phyloP scores from a whole-genome alignment of 2,797 vertebrate species.

The Manis crassicaudata region DNA sequence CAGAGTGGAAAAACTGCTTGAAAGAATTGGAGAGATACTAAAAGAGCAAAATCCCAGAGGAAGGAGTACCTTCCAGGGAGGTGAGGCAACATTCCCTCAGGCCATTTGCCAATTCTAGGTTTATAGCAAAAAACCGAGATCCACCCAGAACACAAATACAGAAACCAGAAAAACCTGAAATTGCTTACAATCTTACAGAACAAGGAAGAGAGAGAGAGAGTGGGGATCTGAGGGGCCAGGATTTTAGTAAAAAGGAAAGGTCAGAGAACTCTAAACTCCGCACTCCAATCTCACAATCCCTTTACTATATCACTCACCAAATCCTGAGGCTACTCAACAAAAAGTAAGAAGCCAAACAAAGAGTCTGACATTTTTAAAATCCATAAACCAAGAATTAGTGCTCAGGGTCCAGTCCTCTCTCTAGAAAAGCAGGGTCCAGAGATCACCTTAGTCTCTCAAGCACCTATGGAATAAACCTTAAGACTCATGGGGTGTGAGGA shows the following conservation, averaged over 20 bases:
- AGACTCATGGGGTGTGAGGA: background rate
- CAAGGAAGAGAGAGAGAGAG: accelerated
- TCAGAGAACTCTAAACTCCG: background rate
- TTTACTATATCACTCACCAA: background rate
- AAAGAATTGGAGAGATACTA: no score
- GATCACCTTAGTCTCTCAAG: no score
- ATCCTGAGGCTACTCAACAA: background rate
- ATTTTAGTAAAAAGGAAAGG: background rate
- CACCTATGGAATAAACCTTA: background rate
- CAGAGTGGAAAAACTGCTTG: background rate
- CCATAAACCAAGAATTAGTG: background rate
- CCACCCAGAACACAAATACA: background rate
- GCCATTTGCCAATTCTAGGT: background rate
- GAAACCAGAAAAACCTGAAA: background rate
- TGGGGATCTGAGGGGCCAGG: background rate
- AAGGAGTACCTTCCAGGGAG: background rate
- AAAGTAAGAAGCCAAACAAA: background rate
- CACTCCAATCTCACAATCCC: background rate
- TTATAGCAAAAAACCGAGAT: background rate
- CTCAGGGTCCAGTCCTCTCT: background rate
- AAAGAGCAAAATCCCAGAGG: background rate
- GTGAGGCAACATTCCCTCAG: background rate
- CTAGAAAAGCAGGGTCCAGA: background rate
- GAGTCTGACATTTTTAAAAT: background rate
- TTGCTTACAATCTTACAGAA: background rate